Conservation (phyloP, 1,140 invertebrate genomes). For the Xylocopa sonorina region DNA sequence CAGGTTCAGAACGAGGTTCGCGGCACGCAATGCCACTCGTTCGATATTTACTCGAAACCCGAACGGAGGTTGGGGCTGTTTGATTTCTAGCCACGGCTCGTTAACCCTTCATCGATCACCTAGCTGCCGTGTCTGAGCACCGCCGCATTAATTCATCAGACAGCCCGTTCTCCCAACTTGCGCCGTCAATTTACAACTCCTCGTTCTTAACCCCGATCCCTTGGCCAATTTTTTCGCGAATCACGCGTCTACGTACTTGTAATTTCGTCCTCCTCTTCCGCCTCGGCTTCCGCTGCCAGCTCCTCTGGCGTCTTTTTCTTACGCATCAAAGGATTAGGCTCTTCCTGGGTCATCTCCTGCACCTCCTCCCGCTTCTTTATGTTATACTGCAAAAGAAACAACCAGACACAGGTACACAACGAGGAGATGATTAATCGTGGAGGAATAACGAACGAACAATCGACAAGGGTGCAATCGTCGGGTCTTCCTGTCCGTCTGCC, state of each 20-base stretch:
- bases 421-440: no score
- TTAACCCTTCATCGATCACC: slow-evolving; percentile 70
- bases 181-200: slow-evolving; percentile 5
- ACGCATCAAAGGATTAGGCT: slow-evolving; percentile 94
- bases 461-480: no score
- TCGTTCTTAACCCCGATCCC: neutral
- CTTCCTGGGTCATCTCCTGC: slow-evolving; percentile 90
- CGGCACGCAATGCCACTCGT: slow-evolving; percentile 14
- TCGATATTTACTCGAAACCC: slow-evolving; percentile 28
- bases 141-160: slow-evolving; percentile 37
- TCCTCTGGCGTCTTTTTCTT: slow-evolving; percentile 99
- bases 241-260: slow-evolving; percentile 91
- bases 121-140: slow-evolving; percentile 14
- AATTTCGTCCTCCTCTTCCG: slow-evolving; percentile 97
- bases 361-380: slow-evolving; percentile 98
- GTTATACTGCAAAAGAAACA: slow-evolving; percentile 92
- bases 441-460: neutral
- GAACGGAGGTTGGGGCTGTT: slow-evolving; percentile 43
- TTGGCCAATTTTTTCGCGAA: no score
- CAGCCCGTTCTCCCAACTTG: neutral
- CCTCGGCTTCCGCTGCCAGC: slow-evolving; percentile 95
- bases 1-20: no score
- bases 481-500: no score
- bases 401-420: slow-evolving; percentile 1
- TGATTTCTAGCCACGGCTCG: slow-evolving; percentile 67